Base-by-base conservation (phyloP, 2,888 invertebrate species). In the Pomacea canaliculata region DNA sequence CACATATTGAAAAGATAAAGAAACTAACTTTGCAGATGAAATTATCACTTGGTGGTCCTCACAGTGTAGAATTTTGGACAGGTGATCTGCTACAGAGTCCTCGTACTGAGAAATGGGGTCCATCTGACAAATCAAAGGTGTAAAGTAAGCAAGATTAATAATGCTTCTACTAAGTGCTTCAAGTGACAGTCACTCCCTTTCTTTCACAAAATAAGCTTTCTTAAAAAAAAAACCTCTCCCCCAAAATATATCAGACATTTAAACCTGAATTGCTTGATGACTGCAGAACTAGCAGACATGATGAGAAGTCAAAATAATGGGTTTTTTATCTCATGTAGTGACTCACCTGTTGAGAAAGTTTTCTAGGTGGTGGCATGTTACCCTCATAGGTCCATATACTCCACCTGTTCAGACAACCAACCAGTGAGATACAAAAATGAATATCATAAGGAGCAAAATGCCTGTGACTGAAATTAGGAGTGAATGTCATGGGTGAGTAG, bases 351-450 rank as follows among this genome's bases (percentile, higher is more conserved):
- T 87, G 86, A 65, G 89, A 88, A 27, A 88, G 81, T 85, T 90
- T 90, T 71, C 90, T 83, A 18, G 89, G 87, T 48, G 88, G 85
- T 13, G 90, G 89, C 87, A 91, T 85, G 74, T 87, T 87, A 46
- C 91, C 91, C 84, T 92, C 85, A 89, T 96, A 97, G 12, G 96
- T 96, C 96, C 97, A 96, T 84, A 98, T 96, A 88, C 97, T 97
- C 98, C 98, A 98, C 84, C 94, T 94, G 90, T 37, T 63, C 7
- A 63, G 10, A 63, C 19, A 18, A 63, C 9, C 9, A 23, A 37
- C 37, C 37, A 37, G 37, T 37, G 37, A 0, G 37, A 37, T 37
- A 37, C 37, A 37, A 5, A 37, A 37, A 23, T 23, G 23, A 23
- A 37, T 37, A 37, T 5, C 37, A 37, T 37, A 37, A 5, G 37